These are phyloP conservation scores for Dolichoris vasculosae DNA, from an alignment of 1,140 invertebrate species.

Conservation along the genomic window DNA sequence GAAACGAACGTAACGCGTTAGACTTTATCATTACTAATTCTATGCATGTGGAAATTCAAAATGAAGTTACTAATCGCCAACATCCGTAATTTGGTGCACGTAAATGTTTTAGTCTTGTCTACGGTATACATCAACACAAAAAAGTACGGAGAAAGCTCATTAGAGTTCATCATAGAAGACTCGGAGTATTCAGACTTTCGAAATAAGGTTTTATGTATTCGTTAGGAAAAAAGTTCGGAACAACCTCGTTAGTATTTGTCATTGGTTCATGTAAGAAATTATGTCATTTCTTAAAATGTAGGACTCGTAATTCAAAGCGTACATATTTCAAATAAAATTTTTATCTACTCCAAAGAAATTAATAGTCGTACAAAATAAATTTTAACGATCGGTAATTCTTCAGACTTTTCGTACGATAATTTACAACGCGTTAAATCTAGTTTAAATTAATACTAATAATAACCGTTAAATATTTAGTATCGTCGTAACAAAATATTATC, in stretches of 20 bases:
- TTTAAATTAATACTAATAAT: too few relatives aligned
- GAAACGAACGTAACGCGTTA: not conserved
- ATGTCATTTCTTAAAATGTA: not conserved
- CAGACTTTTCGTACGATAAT: too few relatives aligned
- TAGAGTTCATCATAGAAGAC: not conserved
- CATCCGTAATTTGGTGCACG: not conserved
- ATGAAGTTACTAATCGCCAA: not conserved
- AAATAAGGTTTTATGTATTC: not conserved
- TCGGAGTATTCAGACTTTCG: not conserved
- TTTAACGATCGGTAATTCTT: too few relatives aligned
- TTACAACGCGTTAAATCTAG: too few relatives aligned
- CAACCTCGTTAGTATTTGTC: constrained; percentile 5
- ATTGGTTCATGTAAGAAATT: not conserved
- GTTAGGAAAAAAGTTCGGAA: not conserved
- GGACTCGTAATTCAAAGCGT: not conserved
- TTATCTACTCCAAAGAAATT: too few relatives aligned
- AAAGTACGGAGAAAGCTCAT: not conserved
- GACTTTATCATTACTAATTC: not conserved
- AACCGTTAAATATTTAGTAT: too few relatives aligned
- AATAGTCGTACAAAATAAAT: too few relatives aligned
- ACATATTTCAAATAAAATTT: not conserved
- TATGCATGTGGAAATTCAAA: not conserved
- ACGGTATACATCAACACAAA: not conserved
- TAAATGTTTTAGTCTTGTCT: not conserved
- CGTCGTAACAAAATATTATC: too few relatives aligned